Evolutionary conservation across 2,113 vertebrate species (phyloP), one percentile per base, ranked within the genome.

Genomic region (Gnathonemus echidnorhynchus): DNA sequence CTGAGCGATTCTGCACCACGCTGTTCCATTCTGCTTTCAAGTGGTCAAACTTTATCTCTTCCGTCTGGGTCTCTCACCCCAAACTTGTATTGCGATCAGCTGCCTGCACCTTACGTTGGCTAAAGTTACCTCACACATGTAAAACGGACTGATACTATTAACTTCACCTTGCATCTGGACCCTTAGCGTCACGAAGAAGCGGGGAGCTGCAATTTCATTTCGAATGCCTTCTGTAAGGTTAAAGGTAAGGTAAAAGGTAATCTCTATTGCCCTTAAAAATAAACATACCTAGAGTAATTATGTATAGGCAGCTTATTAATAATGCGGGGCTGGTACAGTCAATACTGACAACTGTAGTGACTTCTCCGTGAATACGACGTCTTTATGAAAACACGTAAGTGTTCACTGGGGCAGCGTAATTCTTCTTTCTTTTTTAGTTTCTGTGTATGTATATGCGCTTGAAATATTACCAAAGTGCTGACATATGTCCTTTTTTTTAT

Each of bases 291-390:
- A 80, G 48, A 50, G 86, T 90, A 48, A 17, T 21, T 45, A 84
- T 50, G 48, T 13, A 53, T 49, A n/a, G 48, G 7, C 27, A 77
- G 11, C 17, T 49, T 90, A 90, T 90, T n/a, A 52, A 90, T 90
- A 52, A 77, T 90, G 45, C 86, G 56, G 9, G 39, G 9, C 1
- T 9, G 42, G 27, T 74, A 8, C 53, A 90, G 70, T 90, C 84
- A 87, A 74, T 87, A 90, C 84, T 21, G 45, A 85, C 35, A 3
- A 7, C 21, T 52, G 84, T 48, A 74, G 46, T 50, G 86, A 90
- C 86, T 21, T 19, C 58, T 66, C 7, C 10, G n/a, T 70, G 62
- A 13, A 31, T 70, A 70, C 3, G 9, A 56, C 31, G 50, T 58
- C 9, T 86, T 80, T 74, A 31, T 42, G 11, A 31, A 77, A 77